Evolutionary conservation across 2,888 invertebrate genomes (phyloP).

Genomic region (Empis livida): DNA sequence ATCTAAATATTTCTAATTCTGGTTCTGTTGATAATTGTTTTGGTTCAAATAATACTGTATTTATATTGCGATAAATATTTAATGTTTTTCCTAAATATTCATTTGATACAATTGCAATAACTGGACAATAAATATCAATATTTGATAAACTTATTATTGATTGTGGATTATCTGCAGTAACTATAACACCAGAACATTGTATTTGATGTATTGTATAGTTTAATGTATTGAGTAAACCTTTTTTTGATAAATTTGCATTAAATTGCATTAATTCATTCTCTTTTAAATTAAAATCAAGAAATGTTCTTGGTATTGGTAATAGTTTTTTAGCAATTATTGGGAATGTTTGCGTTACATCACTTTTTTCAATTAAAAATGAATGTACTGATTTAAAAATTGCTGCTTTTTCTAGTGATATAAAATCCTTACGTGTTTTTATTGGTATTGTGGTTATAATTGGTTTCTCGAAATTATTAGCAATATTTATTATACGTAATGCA

Average conservation of each 20-base stretch:
- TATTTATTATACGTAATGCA: constrained; percentile 17
- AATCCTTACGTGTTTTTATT: constrained; percentile 27
- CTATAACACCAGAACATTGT: constrained; percentile 28
- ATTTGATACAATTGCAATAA: constrained; percentile 18
- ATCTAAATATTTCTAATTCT: constrained; percentile 20
- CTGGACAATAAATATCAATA: constrained; percentile 31
- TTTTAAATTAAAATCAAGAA: background rate
- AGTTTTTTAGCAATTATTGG: constrained; percentile 31
- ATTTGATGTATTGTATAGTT: constrained; percentile 28
- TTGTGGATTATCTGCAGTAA: constrained; percentile 21
- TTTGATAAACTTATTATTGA: constrained; percentile 24
- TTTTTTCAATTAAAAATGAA: constrained; percentile 30
- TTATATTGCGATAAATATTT: constrained; percentile 25
- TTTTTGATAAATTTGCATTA: background rate
- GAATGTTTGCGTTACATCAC: constrained; percentile 27
- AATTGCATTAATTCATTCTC: background rate
- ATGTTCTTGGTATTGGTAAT: constrained; percentile 18
- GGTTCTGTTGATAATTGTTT: background rate
- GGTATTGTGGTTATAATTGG: constrained; percentile 29
- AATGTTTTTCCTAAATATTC: constrained; percentile 18
- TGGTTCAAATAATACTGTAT: constrained; percentile 18
- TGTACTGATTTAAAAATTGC: constrained; percentile 26
- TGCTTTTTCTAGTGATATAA: constrained; percentile 27
- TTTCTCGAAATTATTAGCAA: constrained; percentile 22
- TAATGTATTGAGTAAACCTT: constrained; percentile 19